Conservation (phyloP, 1,140 invertebrate genomes). For the Bradysia coprophila region DNA sequence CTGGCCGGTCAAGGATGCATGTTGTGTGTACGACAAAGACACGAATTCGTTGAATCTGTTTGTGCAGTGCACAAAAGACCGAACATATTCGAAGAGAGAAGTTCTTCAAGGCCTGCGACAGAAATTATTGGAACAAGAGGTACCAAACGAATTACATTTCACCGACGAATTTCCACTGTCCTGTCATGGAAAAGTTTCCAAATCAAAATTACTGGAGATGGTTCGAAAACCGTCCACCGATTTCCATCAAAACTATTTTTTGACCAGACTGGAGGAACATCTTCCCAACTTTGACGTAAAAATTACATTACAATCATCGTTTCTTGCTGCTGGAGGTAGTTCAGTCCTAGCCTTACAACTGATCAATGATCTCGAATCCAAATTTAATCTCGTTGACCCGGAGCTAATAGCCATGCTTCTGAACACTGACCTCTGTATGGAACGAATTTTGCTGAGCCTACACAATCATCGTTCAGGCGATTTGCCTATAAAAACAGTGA, state of each 20-base stretch:
- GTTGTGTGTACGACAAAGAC: slow-evolving; percentile 10
- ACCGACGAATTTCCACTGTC: slow-evolving; percentile 26
- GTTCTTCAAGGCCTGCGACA: neutral
- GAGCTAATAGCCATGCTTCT: slow-evolving; percentile 10
- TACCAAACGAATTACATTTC: slow-evolving; percentile 21
- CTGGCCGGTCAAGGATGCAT: slow-evolving; percentile 5
- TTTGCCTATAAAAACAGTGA: too few species aligned
- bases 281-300: slow-evolving; percentile 6
- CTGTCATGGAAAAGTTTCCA: slow-evolving; percentile 26
- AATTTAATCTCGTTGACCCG: slow-evolving; percentile 12
- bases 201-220: slow-evolving; percentile 9
- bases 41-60: slow-evolving; percentile 4
- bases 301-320: slow-evolving; percentile 8
- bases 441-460: neutral
- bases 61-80: neutral
- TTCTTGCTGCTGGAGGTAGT: slow-evolving; percentile 13
- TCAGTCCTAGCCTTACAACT: slow-evolving; percentile 19
- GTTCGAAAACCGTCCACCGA: neutral
- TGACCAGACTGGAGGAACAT: neutral
- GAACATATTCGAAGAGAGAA: neutral
- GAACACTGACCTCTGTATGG: slow-evolving; percentile 7
- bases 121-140: slow-evolving; percentile 14
- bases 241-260: neutral
- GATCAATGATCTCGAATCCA: slow-evolving; percentile 11
- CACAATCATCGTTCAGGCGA: slow-evolving; percentile 15